Base-by-base conservation (phyloP, 64 coral and sea anemone genomes). In the Orbicella faveolata region DNA sequence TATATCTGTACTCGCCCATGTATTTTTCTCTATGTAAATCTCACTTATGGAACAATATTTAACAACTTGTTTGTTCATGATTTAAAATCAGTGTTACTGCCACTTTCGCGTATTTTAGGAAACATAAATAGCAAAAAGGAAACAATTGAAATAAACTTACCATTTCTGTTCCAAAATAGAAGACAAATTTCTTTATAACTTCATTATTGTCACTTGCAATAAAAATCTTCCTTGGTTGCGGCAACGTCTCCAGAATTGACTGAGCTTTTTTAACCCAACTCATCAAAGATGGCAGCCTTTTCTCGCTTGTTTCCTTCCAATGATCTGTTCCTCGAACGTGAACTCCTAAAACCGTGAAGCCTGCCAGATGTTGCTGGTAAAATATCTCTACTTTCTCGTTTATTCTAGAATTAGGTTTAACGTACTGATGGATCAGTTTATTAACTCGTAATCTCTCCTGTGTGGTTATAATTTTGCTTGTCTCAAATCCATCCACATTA, bases 291-390 rank as follows among this genome's bases (percentile, higher is more conserved):
- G 92, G 83, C 53, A 96, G 81, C 54, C 69, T 72, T 17, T 78
- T 48, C 34, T 93, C 51, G 6, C 75, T 73, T 52, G 81, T 87
- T 84, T 96, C 95, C 34, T 0, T 18, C 76, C 83, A 86, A 76
- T 96, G 95, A 65, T 96, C 95, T 62, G 95, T 96, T 2, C 88
- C 92, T 77, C 95, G 80, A 30, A 96, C 89, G 70, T 96, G 95
- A 51, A 96, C 95, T 62, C 90, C 91, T 80, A 96, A 67, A 37
- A 96, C 52, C 48, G 78, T 81, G 55, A 88, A 75, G 15, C 91
- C 84, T 1, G 51, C 52, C 44, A 96, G 61, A 55, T 91, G 11
- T 23, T 87, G 14, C 14, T 83, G 52, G 64, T 90, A 87, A 77
- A 96, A 90, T 37, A 41, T 48, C 17, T 82, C 69, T 13, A 93